Conservation (phyloP, 2,888 invertebrate genomes). For the Alentia gelatinosa region DNA sequence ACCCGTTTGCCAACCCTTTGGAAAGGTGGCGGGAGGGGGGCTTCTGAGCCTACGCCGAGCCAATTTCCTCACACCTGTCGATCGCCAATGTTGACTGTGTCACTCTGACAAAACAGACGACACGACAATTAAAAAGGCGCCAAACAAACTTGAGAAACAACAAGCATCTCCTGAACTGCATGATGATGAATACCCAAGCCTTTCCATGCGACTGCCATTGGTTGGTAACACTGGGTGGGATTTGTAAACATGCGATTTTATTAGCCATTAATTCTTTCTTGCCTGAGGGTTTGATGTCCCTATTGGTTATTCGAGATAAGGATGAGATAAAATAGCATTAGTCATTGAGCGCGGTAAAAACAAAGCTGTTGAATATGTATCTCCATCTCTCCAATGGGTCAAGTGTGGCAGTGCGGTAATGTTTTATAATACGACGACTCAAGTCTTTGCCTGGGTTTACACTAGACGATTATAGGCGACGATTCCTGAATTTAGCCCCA, state of each 20-base stretch:
- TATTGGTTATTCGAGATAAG: slow-evolving; percentile 21
- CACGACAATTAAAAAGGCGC: not conserved
- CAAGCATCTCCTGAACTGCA: not conserved
- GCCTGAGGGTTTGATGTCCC: not conserved
- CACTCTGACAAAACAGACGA: not conserved
- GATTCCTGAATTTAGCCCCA: too few relatives aligned
- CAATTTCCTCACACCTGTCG: slow-evolving; percentile 27
- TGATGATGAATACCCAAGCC: too few relatives aligned
- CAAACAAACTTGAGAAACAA: not conserved
- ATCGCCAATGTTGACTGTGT: not conserved
- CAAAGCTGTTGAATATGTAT: slow-evolving; percentile 19
- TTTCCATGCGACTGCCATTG: not conserved
- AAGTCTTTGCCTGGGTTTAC: too few relatives aligned
- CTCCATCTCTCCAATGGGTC: not conserved
- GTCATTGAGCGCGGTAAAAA: not conserved
- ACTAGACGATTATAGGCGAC: too few relatives aligned
- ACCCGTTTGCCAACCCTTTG: not conserved
- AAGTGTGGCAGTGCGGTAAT: too few relatives aligned
- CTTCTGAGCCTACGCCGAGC: not conserved
- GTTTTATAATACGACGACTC: too few relatives aligned
- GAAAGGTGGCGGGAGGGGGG: too few relatives aligned
- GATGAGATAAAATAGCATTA: not conserved
- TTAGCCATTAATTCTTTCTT: not conserved
- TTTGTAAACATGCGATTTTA: not conserved
- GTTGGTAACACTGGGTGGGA: not conserved